Base-by-base conservation (phyloP, 2,797 vertebrate species). In the Cheirogaleus major region DNA sequence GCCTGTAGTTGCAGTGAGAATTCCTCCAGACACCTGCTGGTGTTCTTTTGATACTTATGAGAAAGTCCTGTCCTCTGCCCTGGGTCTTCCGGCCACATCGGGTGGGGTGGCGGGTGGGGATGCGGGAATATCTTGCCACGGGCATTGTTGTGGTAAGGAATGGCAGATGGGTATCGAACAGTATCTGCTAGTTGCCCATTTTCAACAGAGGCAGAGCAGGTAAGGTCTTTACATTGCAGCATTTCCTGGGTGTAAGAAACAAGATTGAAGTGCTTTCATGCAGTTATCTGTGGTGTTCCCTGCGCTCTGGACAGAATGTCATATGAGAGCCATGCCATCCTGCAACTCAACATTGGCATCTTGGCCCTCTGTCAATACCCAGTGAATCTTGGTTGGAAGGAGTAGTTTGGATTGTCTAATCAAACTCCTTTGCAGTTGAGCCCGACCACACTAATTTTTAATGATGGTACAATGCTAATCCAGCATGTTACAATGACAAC, bases 321-420 rank as follows among this genome's bases (percentile, higher is more conserved):
- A 48, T 3, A 17, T 18, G 15, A 70, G 25, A 91, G 30, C 43
- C 27, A 20, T 17, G 10, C 17, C 4, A 2, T 43, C 63, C 83
- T 70, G 15, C 10, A 18, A 14, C 7, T 78, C 50, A 67, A 8
- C 7, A 10, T 2, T 0, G 0, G 22, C 1, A 7, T n/a, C 17
- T 14, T 3, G 15, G 5, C 6, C 17, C 38, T 70, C n/a, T 52
- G 10, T 92, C 79, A 78, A 48, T 59, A 41, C 7, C 35, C 7
- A 7, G 13, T 14, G 13, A 55, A 1, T 30, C 70, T 61, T 38
- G 20, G 12, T 12, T 23, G 43, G 41, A 25, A 43, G 61, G 23
- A 30, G 38, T 15, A 55, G n/a, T 22, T 70, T 72, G 35, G 30
- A 48, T 48, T 43, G 8, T 69, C 43, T 57, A 14, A 72, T 89